Percentiles rank a stretch among this genome's conserved stretches.
These are phyloP conservation scores for Propithecus coquereli DNA, from an alignment of 2,113 vertebrate species.

Conservation along the genomic window DNA sequence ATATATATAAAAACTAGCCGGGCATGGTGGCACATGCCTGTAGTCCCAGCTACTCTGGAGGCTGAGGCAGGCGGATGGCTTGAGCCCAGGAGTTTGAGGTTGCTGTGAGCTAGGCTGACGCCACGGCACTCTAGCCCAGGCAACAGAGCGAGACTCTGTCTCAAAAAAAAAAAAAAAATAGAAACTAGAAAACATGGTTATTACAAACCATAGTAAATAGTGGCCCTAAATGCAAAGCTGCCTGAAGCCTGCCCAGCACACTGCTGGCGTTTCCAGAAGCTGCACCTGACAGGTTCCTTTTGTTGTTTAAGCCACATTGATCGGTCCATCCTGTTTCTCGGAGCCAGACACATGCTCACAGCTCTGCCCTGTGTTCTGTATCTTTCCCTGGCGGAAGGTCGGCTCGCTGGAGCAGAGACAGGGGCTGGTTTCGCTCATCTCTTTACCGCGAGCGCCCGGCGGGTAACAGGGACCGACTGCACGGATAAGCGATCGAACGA, in stretches of 20 bases:
- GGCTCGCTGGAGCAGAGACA: rapidly evolving
- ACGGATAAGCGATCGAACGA: neutral
- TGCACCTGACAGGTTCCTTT: too few relatives aligned
- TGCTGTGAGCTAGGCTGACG: too few relatives aligned
- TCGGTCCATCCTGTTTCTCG: rapidly evolving
- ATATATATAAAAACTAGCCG: too few relatives aligned
- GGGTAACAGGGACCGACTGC: neutral
- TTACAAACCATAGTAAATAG: too few relatives aligned
- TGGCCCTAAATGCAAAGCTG: rapidly evolving
- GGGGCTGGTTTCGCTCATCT: neutral
- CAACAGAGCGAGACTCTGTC: too few relatives aligned
- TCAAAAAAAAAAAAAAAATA: too few relatives aligned
- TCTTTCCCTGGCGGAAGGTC: neutral
- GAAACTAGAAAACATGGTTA: neutral
- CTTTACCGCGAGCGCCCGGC: neutral
- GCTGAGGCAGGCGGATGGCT: too few relatives aligned
- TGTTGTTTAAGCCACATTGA: neutral
- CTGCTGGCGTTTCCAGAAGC: neutral
- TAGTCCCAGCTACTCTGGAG: too few relatives aligned
- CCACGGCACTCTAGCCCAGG: too few relatives aligned
- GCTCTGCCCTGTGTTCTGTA: neutral
- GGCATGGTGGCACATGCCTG: too few relatives aligned
- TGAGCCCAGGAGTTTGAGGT: too few relatives aligned
- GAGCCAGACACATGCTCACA: neutral
- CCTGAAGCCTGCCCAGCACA: neutral